Percentiles rank a stretch among this genome's conserved stretches.
Conservation (phyloP, 2,888 invertebrate genomes). For the Cylloceria caligata region DNA sequence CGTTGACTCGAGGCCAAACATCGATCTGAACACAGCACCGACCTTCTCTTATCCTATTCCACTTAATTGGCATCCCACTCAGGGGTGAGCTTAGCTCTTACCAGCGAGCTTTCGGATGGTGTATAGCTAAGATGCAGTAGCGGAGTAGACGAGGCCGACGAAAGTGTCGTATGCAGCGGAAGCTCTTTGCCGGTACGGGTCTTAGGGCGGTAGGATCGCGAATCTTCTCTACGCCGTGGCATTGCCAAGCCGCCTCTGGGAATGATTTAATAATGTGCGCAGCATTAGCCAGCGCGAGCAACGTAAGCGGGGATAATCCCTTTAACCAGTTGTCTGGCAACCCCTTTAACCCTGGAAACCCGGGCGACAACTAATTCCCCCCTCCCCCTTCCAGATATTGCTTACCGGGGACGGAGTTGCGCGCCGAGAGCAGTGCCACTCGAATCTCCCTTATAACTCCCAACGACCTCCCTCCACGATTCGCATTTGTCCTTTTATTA, state of each 20-base stretch:
- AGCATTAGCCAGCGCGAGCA: conserved; percentile 79
- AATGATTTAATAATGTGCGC: conserved; percentile 82
- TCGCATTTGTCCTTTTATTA: not conserved
- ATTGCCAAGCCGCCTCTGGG: conserved; percentile 70
- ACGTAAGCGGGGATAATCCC: conserved; percentile 82
- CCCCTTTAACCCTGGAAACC: conserved; percentile 80
- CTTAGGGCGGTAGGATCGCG: conserved; percentile 50
- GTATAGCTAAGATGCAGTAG: conserved; percentile 40
- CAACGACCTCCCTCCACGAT: not conserved
- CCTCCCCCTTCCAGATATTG: conserved; percentile 75
- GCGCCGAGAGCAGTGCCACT: conserved; percentile 37
- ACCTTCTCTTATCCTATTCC: conserved; percentile 65
- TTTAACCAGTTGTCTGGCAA: conserved; percentile 83
- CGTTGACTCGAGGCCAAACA: conserved; percentile 30
- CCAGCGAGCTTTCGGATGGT: conserved; percentile 40
- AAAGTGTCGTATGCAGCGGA: conserved; percentile 52
- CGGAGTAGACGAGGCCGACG: conserved; percentile 41
- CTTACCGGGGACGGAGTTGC: conserved; percentile 63
- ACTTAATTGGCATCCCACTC: conserved; percentile 67
- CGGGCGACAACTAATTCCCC: conserved; percentile 81
- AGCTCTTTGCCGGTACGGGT: conserved; percentile 42
- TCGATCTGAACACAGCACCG: conserved; percentile 42
- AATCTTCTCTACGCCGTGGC: conserved; percentile 45
- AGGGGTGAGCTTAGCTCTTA: conserved; percentile 55
- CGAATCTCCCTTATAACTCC: conserved; percentile 12